A percentile compares a stretch with the other conserved stretches of the same genome.
phyloP scores from a whole-genome alignment of 2,888 invertebrate species.

The Caenorhabditis becei region DNA sequence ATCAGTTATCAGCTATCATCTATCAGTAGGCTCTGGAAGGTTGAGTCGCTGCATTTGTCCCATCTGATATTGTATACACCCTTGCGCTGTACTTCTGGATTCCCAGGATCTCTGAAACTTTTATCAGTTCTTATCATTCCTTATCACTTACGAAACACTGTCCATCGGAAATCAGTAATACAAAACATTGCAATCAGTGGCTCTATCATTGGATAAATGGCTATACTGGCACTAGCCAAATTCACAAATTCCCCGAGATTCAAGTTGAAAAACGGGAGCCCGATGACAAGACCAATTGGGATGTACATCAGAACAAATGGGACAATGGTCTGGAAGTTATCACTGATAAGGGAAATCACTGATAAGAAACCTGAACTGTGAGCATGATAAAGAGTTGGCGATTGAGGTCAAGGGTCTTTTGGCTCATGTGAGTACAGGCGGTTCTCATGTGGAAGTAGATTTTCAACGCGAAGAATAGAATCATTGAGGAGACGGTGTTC shows the following conservation, averaged over 20 bases:
- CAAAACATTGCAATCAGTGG: conserved; percentile 28
- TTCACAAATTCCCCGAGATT: neutral
- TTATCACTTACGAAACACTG: too few relatives aligned
- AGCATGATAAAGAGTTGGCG: conserved; percentile 15
- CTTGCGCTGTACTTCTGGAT: too few relatives aligned
- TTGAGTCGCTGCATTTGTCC: too few relatives aligned
- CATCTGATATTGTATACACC: too few relatives aligned
- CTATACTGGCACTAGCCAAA: neutral
- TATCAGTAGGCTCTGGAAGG: too few relatives aligned
- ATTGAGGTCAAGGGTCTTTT: neutral
- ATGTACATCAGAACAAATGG: neutral
- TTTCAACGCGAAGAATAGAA: conserved; percentile 21
- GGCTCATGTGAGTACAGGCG: neutral
- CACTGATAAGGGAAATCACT: too few relatives aligned
- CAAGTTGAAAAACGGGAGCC: neutral
- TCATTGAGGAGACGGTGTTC: too few relatives aligned
- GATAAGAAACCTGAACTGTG: conserved; percentile 12
- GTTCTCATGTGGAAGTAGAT: conserved; percentile 34
- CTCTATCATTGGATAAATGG: conserved; percentile 25
- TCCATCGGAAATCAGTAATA: neutral
- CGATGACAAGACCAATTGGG: neutral
- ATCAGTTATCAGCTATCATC: too few relatives aligned
- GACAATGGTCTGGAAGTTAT: neutral
- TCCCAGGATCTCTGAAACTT: too few relatives aligned
- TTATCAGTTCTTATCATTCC: too few relatives aligned